Conservation (phyloP, 2,113 vertebrate genomes). For the Misgurnus anguillicaudatus region DNA sequence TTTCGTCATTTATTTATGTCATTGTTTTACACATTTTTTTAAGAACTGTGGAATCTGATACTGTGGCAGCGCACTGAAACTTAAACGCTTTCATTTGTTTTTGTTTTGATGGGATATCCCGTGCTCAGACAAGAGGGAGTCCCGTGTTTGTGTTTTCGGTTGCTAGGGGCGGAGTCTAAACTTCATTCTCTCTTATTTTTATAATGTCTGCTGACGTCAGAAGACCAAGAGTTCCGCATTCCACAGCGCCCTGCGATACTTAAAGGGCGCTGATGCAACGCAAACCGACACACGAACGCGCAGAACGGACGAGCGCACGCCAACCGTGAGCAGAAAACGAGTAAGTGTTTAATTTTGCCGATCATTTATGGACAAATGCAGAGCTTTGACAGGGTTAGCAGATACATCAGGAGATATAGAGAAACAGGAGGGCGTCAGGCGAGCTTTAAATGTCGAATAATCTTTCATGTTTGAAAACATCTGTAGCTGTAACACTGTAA, state of each 20-base stretch:
- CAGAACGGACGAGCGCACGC: background rate
- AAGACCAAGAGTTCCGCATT: constrained; percentile 88
- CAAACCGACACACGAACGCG: background rate
- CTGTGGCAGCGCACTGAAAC: background rate
- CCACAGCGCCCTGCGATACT: constrained; percentile 83
- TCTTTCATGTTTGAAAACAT: background rate
- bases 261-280: constrained; percentile 92
- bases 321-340: background rate
- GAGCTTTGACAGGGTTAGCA: background rate
- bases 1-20: too few relatives aligned
- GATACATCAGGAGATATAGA: background rate
- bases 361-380: background rate
- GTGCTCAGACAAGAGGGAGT: constrained; percentile 56
- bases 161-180: constrained; percentile 74
- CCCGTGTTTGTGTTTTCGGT: constrained; percentile 74
- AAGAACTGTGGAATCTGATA: too few relatives aligned
- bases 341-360: constrained; percentile 8
- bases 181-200: constrained; percentile 57
- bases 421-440: background rate
- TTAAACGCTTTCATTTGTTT: background rate
- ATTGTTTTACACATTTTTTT: too few relatives aligned
- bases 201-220: constrained; percentile 80
- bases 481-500: background rate
- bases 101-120: constrained; percentile 21
- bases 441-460: constrained; percentile 2